Percentiles rank a stretch among this genome's conserved stretches.
Evolutionary conservation across 2,797 vertebrate species (phyloP).

Genomic region (Mormyrus hasselquistii): DNA sequence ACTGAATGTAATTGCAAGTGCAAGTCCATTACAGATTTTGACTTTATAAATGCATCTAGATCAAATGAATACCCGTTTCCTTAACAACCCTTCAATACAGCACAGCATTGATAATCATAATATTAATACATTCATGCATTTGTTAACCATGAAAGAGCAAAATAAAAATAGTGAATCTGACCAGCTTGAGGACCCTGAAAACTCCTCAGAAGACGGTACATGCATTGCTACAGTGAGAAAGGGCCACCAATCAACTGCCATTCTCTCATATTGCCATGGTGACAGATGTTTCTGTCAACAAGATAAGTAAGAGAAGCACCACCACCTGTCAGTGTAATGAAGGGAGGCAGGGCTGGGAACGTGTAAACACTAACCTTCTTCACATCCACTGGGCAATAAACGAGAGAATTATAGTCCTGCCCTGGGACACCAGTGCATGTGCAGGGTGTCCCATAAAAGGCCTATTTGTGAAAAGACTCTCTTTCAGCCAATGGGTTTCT

Average conservation of each 20-base stretch:
- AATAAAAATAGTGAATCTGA: not conserved
- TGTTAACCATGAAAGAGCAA: not conserved
- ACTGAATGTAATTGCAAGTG: conserved; percentile 19
- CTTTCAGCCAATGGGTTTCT: not conserved
- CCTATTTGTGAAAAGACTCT: not conserved
- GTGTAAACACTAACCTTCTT: conserved; percentile 36
- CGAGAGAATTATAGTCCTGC: conserved; percentile 18
- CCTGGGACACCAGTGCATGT: conserved; percentile 25
- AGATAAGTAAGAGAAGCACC: conserved; percentile 2
- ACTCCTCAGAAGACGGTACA: not conserved
- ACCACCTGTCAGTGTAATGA: conserved; percentile 23
- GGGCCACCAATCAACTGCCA: conserved; percentile 10
- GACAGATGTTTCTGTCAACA: conserved; percentile 20
- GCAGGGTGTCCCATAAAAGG: not conserved
- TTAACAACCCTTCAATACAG: not conserved
- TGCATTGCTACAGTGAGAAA: not conserved
- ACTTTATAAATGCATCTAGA: conserved; percentile 2
- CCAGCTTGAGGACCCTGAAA: not conserved
- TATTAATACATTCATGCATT: not conserved
- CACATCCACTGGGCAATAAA: conserved; percentile 19
- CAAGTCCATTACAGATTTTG: conserved; percentile 19
- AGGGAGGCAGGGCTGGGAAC: conserved; percentile 25
- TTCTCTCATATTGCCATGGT: conserved; percentile 19
- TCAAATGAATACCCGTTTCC: not conserved
- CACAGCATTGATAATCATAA: not conserved